Evolutionary conservation across 2,113 vertebrate genomes (phyloP).

Genomic region (Siphamia tubifer): DNA sequence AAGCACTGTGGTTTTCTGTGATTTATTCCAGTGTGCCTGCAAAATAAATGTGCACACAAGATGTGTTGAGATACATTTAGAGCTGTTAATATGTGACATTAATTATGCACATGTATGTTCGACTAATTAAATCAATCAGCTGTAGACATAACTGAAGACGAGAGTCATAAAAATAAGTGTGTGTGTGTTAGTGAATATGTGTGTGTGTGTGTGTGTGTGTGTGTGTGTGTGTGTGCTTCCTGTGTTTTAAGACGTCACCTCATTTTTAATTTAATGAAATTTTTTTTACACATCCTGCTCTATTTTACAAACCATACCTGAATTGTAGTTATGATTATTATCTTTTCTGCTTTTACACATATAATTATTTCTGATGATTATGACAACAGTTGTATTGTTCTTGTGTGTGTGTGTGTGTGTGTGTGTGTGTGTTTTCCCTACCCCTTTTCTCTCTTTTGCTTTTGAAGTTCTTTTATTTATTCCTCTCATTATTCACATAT

Average conservation of each 20-base stretch:
- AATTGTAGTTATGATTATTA: neutral
- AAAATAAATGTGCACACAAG: constrained; percentile 27
- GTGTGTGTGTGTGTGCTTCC: constrained; percentile 7
- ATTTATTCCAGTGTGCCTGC: constrained; percentile 12
- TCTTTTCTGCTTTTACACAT: neutral
- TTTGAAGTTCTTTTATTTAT: constrained; percentile 8
- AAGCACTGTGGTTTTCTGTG: constrained; percentile 5
- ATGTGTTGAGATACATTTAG: constrained; percentile 53
- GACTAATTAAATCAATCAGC: constrained; percentile 67
- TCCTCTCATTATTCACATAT: constrained; percentile 48
- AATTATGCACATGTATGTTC: constrained; percentile 64
- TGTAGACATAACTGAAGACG: constrained; percentile 35
- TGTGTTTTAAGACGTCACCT: neutral
- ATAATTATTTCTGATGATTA: neutral
- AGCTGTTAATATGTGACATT: constrained; percentile 50
- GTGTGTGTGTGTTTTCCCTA: too few species aligned
- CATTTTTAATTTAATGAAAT: neutral
- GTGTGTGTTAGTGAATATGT: neutral
- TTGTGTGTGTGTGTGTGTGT: too few species aligned
- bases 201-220: constrained; percentile 5
- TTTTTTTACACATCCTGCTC: neutral
- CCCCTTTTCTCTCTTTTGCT: constrained; percentile 2
- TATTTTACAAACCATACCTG: neutral
- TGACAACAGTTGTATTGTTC: constrained; percentile 12
- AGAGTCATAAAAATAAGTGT: neutral